Evolutionary conservation across 2,888 invertebrate species (phyloP).

Genomic region (Pandemis corylana): DNA sequence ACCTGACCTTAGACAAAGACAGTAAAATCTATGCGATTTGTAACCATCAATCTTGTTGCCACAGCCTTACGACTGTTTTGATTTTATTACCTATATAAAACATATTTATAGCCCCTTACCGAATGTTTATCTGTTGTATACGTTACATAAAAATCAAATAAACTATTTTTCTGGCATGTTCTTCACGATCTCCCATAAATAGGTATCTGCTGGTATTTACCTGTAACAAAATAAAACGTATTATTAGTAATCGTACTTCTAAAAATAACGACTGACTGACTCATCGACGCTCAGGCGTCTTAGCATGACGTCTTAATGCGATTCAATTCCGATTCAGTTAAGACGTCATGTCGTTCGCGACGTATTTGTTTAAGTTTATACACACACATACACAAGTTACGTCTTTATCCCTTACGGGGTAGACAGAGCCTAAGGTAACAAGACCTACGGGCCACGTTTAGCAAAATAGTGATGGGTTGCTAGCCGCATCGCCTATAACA

Average conservation of each 20-base stretch:
- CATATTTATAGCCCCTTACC: constrained; percentile 32
- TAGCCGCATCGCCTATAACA: too few species aligned
- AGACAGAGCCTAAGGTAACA: too few species aligned
- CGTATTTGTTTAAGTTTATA: too few species aligned
- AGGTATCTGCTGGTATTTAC: not conserved
- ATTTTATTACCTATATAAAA: constrained; percentile 41
- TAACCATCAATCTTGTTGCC: constrained; percentile 41
- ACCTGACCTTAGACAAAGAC: constrained; percentile 32
- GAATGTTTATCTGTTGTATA: constrained; percentile 13
- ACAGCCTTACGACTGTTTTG: constrained; percentile 40
- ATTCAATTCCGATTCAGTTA: too few species aligned
- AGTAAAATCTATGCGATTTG: constrained; percentile 39
- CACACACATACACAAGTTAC: too few species aligned
- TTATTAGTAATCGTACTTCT: not conserved
- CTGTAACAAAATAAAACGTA: constrained; percentile 30
- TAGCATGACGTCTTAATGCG: too few species aligned
- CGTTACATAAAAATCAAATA: constrained; percentile 24
- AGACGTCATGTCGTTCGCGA: too few species aligned
- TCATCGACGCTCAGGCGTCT: too few species aligned
- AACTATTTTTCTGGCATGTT: not conserved
- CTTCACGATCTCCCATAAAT: constrained; percentile 7
- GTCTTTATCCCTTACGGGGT: too few species aligned
- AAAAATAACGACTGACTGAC: not conserved
- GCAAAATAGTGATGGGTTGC: too few species aligned
- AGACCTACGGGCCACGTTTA: too few species aligned